Evolutionary conservation across 2,888 invertebrate genomes (phyloP).

Genomic region (Caenorhabditis doughertyi): DNA sequence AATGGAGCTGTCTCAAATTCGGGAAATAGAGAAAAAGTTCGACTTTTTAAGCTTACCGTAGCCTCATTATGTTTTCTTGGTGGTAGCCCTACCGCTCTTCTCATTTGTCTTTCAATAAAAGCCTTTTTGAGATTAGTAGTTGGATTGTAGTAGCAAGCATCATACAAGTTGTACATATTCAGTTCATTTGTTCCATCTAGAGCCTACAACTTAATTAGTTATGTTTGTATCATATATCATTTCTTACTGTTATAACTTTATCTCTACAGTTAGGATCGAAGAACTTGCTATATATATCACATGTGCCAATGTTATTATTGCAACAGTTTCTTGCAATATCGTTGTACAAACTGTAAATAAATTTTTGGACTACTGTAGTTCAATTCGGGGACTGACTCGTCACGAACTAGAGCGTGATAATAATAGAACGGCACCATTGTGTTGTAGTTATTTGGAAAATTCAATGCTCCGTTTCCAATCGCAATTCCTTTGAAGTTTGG

Average conservation of each 20-base stretch:
- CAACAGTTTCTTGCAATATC: slow-evolving; percentile 67
- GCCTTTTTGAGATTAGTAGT: slow-evolving; percentile 46
- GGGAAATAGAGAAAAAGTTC: not conserved
- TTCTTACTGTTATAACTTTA: slow-evolving; percentile 54
- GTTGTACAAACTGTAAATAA: slow-evolving; percentile 67
- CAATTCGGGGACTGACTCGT: slow-evolving; percentile 55
- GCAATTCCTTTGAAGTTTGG: slow-evolving; percentile 82
- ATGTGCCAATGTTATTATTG: slow-evolving; percentile 69
- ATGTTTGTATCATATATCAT: not conserved
- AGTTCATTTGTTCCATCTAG: slow-evolving; percentile 69
- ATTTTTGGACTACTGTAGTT: too few species aligned
- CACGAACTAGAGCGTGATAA: slow-evolving; percentile 76
- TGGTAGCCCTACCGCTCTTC: slow-evolving; percentile 56
- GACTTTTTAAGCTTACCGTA: slow-evolving; percentile 10
- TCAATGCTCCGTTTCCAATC: slow-evolving; percentile 84
- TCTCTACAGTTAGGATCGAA: slow-evolving; percentile 54
- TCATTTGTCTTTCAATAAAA: slow-evolving; percentile 50
- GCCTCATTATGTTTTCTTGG: slow-evolving; percentile 44
- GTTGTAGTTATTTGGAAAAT: slow-evolving; percentile 76
- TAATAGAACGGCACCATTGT: slow-evolving; percentile 78
- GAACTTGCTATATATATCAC: slow-evolving; percentile 68
- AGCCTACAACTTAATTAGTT: slow-evolving; percentile 29
- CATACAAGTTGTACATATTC: slow-evolving; percentile 74
- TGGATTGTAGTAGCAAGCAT: slow-evolving; percentile 68
- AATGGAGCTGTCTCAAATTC: slow-evolving; percentile 66